Conservation (phyloP, 2,113 vertebrate genomes). For the Coturnix japonica region DNA sequence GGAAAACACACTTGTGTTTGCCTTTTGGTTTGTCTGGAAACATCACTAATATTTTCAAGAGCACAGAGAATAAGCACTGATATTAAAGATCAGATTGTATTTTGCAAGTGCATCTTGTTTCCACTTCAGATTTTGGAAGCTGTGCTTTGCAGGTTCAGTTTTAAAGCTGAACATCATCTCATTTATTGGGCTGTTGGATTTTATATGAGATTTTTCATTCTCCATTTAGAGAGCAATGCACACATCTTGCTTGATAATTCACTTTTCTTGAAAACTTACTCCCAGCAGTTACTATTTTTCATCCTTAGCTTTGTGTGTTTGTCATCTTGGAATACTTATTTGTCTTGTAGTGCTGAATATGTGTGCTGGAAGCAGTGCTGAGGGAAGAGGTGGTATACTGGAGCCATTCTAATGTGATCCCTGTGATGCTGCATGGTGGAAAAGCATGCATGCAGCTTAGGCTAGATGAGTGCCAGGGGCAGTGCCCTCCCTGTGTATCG, state of each 20-base stretch:
- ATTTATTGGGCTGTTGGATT: neutral
- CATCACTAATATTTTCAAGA: neutral
- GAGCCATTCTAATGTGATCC: neutral
- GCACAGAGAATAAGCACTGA: neutral
- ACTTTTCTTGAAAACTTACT: neutral
- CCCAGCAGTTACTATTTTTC: neutral
- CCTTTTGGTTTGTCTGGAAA: neutral
- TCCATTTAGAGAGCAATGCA: neutral
- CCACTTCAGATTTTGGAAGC: neutral
- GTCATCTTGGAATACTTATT: neutral
- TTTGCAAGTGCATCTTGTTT: neutral
- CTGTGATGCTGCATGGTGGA: neutral
- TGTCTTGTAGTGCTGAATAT: neutral
- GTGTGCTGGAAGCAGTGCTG: neutral
- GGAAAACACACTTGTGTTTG: neutral
- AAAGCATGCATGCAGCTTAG: neutral
- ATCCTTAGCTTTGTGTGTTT: neutral
- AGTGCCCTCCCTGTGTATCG: neutral
- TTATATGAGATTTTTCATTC: neutral
- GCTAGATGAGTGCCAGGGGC: neutral
- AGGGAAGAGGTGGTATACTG: neutral
- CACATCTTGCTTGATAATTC: rapidly evolving
- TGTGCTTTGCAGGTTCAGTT: neutral
- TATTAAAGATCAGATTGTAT: neutral
- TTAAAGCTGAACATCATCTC: neutral